Conservation (phyloP, 2,888 invertebrate species). For the Apodemia duryi region DNA sequence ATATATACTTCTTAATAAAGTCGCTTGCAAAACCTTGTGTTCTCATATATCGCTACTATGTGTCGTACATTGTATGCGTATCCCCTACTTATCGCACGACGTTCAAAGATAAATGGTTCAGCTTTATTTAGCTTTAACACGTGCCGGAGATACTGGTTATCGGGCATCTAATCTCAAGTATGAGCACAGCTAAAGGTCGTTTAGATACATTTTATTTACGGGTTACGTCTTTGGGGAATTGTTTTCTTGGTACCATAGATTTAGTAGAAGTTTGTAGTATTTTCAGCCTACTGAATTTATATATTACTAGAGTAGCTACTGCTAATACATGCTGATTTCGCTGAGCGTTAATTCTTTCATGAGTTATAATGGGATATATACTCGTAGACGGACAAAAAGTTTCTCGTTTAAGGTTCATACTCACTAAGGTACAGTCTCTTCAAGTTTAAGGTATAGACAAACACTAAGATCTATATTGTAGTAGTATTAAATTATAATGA, state of each 20-base stretch:
- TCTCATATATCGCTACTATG: background rate
- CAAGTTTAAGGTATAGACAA: too few species aligned
- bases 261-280: background rate
- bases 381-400: too few species aligned
- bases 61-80: background rate
- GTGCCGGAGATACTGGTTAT: constrained; percentile 21
- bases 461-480: too few species aligned
- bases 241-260: background rate
- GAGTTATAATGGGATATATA: too few species aligned
- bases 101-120: constrained; percentile 54
- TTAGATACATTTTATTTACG: constrained; percentile 3
- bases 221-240: background rate
- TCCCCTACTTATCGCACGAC: constrained; percentile 47
- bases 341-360: background rate
- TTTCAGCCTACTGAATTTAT: background rate
- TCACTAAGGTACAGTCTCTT: too few species aligned
- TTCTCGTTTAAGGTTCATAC: too few species aligned
- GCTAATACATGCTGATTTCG: background rate
- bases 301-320: background rate
- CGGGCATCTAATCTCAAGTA: constrained; percentile 7
- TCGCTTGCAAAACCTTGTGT: background rate
- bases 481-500: too few species aligned
- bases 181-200: constrained; percentile 1
- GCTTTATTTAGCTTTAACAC: constrained; percentile 39
- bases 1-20: background rate